These are phyloP conservation scores for Rhyacichthys aspro DNA, from an alignment of 2,797 vertebrate species.

Conservation along the genomic window DNA sequence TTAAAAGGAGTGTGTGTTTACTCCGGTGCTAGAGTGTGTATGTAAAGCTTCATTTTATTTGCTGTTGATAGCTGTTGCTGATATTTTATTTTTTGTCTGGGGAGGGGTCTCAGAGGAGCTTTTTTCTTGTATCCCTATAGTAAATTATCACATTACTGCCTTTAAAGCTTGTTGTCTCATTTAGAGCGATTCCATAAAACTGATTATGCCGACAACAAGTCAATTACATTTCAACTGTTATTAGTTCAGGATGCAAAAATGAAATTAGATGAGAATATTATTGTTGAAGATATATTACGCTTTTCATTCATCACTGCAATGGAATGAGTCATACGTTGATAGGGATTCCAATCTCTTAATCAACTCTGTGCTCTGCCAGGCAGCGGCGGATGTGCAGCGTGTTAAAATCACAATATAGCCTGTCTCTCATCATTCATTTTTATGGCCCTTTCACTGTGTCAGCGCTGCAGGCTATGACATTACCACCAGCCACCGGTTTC, in stretches of 20 bases:
- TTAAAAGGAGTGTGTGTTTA: constrained; percentile 38
- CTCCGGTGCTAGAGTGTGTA: constrained; percentile 17
- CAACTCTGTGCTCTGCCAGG: constrained; percentile 69
- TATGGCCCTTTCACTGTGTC: constrained; percentile 65
- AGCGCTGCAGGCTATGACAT: constrained; percentile 52
- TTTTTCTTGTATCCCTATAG: constrained; percentile 26
- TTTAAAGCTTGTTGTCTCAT: constrained; percentile 72
- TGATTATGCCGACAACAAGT: constrained; percentile 70
- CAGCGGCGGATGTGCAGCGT: constrained; percentile 63
- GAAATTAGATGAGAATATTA: constrained; percentile 78
- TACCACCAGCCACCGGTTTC: constrained; percentile 46
- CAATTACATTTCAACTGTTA: constrained; percentile 79
- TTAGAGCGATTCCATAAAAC: constrained; percentile 74
- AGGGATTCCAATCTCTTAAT: constrained; percentile 77
- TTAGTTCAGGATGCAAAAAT: constrained; percentile 81
- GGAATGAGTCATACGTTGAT: constrained; percentile 71
- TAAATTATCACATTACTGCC: constrained; percentile 47
- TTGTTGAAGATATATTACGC: constrained; percentile 73
- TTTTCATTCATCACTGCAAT: constrained; percentile 77
- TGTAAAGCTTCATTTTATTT: constrained; percentile 56
- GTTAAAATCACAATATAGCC: constrained; percentile 77
- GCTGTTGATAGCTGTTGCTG: constrained; percentile 41
- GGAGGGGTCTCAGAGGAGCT: constrained; percentile 47
- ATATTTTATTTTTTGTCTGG: constrained; percentile 45
- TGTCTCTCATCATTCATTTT: constrained; percentile 75